Percentiles rank a stretch among this genome's conserved stretches.
These are phyloP conservation scores for Colletes collaris DNA, from an alignment of 2,888 invertebrate genomes.

Conservation along the genomic window DNA sequence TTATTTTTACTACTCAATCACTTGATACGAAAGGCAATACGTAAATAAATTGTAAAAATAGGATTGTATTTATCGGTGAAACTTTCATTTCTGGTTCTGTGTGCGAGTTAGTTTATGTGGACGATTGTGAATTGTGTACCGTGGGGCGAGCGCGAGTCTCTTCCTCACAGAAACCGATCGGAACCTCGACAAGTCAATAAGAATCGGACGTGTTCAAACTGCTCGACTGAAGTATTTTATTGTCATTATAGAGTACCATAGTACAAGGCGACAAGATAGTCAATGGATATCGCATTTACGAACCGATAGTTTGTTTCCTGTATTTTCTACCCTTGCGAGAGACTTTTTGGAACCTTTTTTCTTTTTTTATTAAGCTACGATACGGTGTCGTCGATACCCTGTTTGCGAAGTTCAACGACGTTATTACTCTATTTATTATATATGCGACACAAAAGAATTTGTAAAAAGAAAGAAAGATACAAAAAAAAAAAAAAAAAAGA, in stretches of 20 bases:
- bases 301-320: slow-evolving; percentile 40
- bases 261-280: slow-evolving; percentile 51
- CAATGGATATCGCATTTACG: slow-evolving; percentile 49
- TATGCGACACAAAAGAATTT: slow-evolving; percentile 36
- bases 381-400: slow-evolving; percentile 25
- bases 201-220: slow-evolving; percentile 27
- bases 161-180: slow-evolving; percentile 20
- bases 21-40: slow-evolving; percentile 50
- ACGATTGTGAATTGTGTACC: slow-evolving; percentile 30
- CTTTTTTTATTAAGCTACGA: background rate
- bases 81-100: slow-evolving; percentile 36
- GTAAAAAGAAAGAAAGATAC: slow-evolving; percentile 19
- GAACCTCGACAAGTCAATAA: slow-evolving; percentile 42
- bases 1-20: slow-evolving; percentile 55
- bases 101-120: slow-evolving; percentile 35
- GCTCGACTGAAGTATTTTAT: slow-evolving; percentile 50
- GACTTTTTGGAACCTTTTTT: slow-evolving; percentile 28
- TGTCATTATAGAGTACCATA: slow-evolving; percentile 52
- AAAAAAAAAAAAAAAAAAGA: background rate
- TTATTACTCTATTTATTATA: slow-evolving; percentile 44
- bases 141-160: background rate
- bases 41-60: slow-evolving; percentile 64
- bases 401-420: slow-evolving; percentile 39
- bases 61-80: slow-evolving; percentile 52
- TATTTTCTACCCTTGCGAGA: slow-evolving; percentile 39